Evolutionary conservation across 1,140 invertebrate species (phyloP), one percentile per base, ranked within the genome.

Genomic region (Drosophila repletoides): DNA sequence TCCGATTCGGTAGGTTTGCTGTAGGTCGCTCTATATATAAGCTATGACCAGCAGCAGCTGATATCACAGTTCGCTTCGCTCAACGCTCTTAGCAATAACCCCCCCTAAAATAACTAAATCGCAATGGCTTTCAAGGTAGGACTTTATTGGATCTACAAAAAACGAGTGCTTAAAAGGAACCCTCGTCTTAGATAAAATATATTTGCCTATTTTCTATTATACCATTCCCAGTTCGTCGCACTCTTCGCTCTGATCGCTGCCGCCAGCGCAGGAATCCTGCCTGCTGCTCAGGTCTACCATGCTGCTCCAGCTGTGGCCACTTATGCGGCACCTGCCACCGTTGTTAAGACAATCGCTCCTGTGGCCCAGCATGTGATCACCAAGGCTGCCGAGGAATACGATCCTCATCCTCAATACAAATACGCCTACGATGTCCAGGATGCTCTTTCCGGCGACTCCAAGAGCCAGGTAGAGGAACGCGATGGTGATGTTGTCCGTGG

Each of bases 361-460:
- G 63, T 64, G 41, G 65, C 73, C 31, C 77, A 76, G 48, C 76
- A 73, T 12, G 71, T 88, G 24, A 63, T 74, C 29, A 49, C 81
- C 58, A 87, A 87, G 76, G 69, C 61, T 29, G 76, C 40, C 28
- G 83, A 87, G 52, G 83, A 87, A 59, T 88, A 84, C 74, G 83
- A 87, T 29, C 81, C 83, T 40, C 76, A 81, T 70, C 81, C 87
- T 9, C 91, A 92, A 76, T 93, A 93, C 88, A 88, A 88, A 86
- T 95, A 93, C 90, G 92, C 93, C 15, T 95, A 95, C 90, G 93
- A 93, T 63, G 93, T 95, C 2, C 92, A 93, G 24, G 94, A 95
- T 77, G 92, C 93, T 1, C 91, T 92, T 73, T 95, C 93, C 26
- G 94, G 95, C 29, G 93, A 94, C 91, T 93, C 93, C 66, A 94